Percentiles rank a stretch among this genome's conserved stretches.
phyloP scores from a whole-genome alignment of 2,113 vertebrate species.

The Toxotes chatareus region DNA sequence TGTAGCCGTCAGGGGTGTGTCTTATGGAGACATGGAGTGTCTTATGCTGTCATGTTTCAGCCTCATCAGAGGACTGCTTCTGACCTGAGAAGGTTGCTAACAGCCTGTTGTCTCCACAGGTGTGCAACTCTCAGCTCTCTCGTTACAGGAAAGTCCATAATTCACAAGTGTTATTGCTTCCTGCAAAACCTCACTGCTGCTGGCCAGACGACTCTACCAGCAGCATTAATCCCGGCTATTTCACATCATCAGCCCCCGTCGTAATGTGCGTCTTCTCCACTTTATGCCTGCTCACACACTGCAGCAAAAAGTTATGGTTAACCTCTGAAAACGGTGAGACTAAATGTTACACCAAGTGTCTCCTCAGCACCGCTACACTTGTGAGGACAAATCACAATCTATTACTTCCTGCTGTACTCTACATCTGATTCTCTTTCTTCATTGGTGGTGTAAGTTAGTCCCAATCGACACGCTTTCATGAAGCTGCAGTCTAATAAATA shows the following conservation, averaged over 20 bases:
- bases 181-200: constrained; percentile 44
- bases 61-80: constrained; percentile 63
- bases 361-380: not conserved
- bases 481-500: constrained; percentile 54
- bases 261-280: constrained; percentile 11
- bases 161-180: constrained; percentile 63
- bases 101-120: constrained; percentile 64
- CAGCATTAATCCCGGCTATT: constrained; percentile 47
- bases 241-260: constrained; percentile 32
- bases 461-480: not conserved
- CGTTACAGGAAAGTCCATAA: constrained; percentile 65
- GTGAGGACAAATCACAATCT: constrained; percentile 8
- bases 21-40: constrained; percentile 2
- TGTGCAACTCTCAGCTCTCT: constrained; percentile 48
- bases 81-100: constrained; percentile 56
- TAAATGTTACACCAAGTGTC: not conserved
- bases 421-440: constrained; percentile 11
- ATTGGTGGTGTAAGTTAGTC: not conserved
- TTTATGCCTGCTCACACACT: constrained; percentile 3
- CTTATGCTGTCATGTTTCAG: constrained; percentile 45
- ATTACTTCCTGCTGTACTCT: not conserved
- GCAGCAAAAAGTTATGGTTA: constrained; percentile 25
- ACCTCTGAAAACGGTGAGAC: not conserved
- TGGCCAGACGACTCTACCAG: constrained; percentile 22
- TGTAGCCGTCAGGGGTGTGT: constrained; percentile 34